Base-by-base conservation (phyloP, 2,888 invertebrate species). In the Netelia fuscicornis region DNA sequence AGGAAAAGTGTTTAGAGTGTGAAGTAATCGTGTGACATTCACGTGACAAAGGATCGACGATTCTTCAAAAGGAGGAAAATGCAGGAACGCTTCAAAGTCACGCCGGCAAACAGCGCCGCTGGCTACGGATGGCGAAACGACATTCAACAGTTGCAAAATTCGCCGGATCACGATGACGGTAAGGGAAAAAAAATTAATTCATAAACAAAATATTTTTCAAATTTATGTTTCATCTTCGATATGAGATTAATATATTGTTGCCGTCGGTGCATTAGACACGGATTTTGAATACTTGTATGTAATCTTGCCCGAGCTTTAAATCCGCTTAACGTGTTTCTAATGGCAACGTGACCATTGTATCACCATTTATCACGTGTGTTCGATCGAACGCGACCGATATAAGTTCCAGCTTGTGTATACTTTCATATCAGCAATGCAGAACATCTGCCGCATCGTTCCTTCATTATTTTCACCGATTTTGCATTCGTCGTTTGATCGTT, bases 81-180 rank as follows among this genome's bases (percentile, higher is more conserved):
- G 89, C 87, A 91, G 88, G 92, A 92, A 81, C 89, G 92, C 42
- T 92, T 92, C 85, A 90, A 89, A 86, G 92, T 92, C 76, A 92
- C 92, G 83, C 92, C 91, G 89, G 90, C 92, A 56, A 90, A 86
- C 78, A 90, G 86, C 80, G 82, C 89, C 52, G 77, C 86, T 42
- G 82, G 81, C 20, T 87, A 88, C 77, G 88, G 86, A 23, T 89
- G 88, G 70, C 85, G 87, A 6, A 90, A 90, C 67, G 87, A 83
- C 30, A 44, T 86, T 54, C 75, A 76, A 23, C 83, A 86, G 68
- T n/a, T 74, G 20, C 81, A 86, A 77, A 87, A 89, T 81, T 87
- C 88, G 78, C 54, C 89, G 65, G 87, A 84, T n/a, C 87, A 84
- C 74, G 89, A 91, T 58, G 90, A 89, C 75, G 92, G 91, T 92